phyloP scores from a whole-genome alignment of 1,140 invertebrate genomes.

The Maniola jurtina region DNA sequence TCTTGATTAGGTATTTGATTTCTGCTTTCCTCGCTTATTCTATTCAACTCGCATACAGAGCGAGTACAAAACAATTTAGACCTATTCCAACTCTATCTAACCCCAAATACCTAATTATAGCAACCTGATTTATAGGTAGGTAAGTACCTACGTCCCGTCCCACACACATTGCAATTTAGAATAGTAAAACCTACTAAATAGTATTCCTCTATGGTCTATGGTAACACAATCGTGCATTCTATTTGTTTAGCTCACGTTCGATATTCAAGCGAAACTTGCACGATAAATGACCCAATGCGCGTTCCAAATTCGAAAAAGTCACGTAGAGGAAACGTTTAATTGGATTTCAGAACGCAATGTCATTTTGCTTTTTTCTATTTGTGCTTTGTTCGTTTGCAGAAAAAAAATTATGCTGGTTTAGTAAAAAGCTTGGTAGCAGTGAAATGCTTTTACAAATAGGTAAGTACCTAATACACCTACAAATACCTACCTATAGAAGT shows the following conservation, averaged over 20 bases:
- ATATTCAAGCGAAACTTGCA: constrained; percentile 28
- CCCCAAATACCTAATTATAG: constrained; percentile 16
- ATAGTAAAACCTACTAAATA: background rate
- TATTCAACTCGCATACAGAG: too few relatives aligned
- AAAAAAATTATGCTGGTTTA: background rate
- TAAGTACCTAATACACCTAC: too few relatives aligned
- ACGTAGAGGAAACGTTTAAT: constrained; percentile 37
- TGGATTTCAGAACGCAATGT: constrained; percentile 31
- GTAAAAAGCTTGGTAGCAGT: background rate
- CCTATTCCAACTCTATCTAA: background rate
- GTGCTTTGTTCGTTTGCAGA: background rate
- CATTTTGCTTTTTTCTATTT: constrained; percentile 15
- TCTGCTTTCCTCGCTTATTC: too few relatives aligned
- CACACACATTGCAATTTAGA: constrained; percentile 26
- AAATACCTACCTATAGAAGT: too few relatives aligned
- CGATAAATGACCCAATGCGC: constrained; percentile 24
- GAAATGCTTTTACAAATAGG: background rate
- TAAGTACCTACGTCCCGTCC: background rate
- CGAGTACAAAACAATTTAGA: too few relatives aligned
- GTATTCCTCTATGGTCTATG: constrained; percentile 7
- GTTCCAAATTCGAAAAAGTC: constrained; percentile 37
- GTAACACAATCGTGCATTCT: constrained; percentile 29
- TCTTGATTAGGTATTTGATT: too few relatives aligned
- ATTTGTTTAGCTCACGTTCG: constrained; percentile 38
- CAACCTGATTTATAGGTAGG: constrained; percentile 13